Base-by-base conservation (phyloP, 1,140 invertebrate genomes). In the Brachionus calyciflorus region DNA sequence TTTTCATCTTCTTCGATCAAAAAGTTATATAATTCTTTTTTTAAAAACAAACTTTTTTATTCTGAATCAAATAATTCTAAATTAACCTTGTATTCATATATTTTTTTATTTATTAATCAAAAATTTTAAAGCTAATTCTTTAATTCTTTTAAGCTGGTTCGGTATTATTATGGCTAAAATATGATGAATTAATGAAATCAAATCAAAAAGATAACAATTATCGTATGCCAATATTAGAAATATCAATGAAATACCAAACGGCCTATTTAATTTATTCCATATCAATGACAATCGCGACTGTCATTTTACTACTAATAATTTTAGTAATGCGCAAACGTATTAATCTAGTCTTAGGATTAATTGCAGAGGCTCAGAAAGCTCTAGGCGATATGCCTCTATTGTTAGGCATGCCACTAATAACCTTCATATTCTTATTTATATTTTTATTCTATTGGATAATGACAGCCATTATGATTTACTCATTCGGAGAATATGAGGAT, bases 341-440 rank as follows among this genome's bases (percentile, higher is more conserved):
- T 57, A 83, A 87, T 9, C 89, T 98, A 70, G 94, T 95, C 1
- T 92, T 96, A 63, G 91, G 93, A 6, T 87, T 98, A 1, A 94
- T 97, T 76, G 85, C 86, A 55, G 83, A 92, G 89, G 84, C 92
- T 89, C 89, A 92, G 84, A 95, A 92, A 85, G 94, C 94, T 44
- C 90, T 97, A 0, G 90, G 89, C 48, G 89, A 88, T 60, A 91
- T 93, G 79, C 90, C 91, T 78, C 91, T 92, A 9, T 91, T 92
- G 2, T 85, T 98, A 6, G 87, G 95, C 44, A 97, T 96, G 86
- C 96, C 96, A 0, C 83, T 98, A 46, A 85, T 96, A 78, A 93
- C 94, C 0, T 96, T 93, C 89, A 78, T 92, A 7, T 79, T 94
- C 1, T 91, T 94, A 82, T 82, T 94, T 3, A 82, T 84, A 0